Percentiles rank a stretch among this genome's conserved stretches.
These are phyloP conservation scores for Lasioglossum vierecki DNA, from an alignment of 2,888 invertebrate species.

Conservation along the genomic window DNA sequence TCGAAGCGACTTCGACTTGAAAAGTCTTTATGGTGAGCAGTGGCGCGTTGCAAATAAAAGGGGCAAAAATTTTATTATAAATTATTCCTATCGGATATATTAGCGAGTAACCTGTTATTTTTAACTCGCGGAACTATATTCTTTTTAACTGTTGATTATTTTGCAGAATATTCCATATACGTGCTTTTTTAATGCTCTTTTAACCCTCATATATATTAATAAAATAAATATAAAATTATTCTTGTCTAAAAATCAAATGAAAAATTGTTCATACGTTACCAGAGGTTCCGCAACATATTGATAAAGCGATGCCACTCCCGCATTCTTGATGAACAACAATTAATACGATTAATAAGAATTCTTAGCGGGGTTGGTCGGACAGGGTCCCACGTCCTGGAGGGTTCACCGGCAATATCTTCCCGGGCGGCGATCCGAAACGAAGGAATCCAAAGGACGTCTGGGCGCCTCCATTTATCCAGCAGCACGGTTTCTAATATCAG, in stretches of 20 bases:
- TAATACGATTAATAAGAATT: conserved; percentile 6
- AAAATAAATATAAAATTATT: too few relatives aligned
- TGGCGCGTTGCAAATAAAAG: too few relatives aligned
- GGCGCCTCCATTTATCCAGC: conserved; percentile 25
- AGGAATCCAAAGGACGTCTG: conserved; percentile 12
- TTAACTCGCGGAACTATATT: too few relatives aligned
- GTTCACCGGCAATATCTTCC: not conserved
- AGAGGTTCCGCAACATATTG: not conserved
- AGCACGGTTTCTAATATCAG: conserved; percentile 36
- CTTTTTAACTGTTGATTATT: too few relatives aligned
- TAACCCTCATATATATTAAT: too few relatives aligned
- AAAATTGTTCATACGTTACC: too few relatives aligned
- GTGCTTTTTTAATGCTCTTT: too few relatives aligned
- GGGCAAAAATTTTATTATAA: too few relatives aligned
- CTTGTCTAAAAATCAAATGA: too few relatives aligned
- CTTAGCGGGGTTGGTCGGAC: not conserved
- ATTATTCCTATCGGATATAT: too few relatives aligned
- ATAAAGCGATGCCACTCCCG: not conserved
- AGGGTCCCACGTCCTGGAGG: not conserved
- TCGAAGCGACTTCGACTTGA: not conserved
- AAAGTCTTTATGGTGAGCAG: not conserved
- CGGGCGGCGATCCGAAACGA: not conserved
- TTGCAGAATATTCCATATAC: too few relatives aligned
- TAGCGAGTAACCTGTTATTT: too few relatives aligned
- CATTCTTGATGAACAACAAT: not conserved